Evolutionary conservation across 2,888 invertebrate species (phyloP).

Genomic region (Sinohyriopsis cumingii): DNA sequence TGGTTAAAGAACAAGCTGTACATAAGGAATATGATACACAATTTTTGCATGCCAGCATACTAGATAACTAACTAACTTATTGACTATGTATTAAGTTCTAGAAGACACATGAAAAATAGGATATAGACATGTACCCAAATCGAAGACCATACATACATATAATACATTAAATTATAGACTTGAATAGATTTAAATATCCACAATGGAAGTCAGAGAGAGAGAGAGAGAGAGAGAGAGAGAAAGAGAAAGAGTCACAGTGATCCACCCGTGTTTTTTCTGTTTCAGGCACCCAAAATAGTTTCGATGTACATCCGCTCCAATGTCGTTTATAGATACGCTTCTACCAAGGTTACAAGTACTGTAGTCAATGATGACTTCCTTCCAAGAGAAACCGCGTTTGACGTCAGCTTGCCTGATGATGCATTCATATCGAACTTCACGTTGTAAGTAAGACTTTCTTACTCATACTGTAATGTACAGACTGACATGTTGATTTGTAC

Average conservation of each 20-base stretch:
- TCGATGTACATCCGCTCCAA: slow-evolving; percentile 77
- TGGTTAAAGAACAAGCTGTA: too few relatives aligned
- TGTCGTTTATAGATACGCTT: slow-evolving; percentile 79
- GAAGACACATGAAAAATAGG: too few relatives aligned
- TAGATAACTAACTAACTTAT: too few relatives aligned
- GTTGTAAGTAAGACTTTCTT: slow-evolving; percentile 38
- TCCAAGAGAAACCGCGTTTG: slow-evolving; percentile 77
- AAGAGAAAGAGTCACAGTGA: background rate
- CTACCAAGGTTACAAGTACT: slow-evolving; percentile 78
- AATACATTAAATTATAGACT: too few relatives aligned
- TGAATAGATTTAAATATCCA: too few relatives aligned
- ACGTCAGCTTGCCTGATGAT: slow-evolving; percentile 57
- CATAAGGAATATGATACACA: too few relatives aligned
- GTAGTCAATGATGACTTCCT: slow-evolving; percentile 77
- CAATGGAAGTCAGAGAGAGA: background rate
- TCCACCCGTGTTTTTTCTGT: slow-evolving; percentile 4
- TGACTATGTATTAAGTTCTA: too few relatives aligned
- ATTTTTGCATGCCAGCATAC: too few relatives aligned
- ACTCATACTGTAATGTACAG: too few relatives aligned
- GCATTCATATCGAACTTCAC: slow-evolving; percentile 66
- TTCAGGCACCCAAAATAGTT: slow-evolving; percentile 41
- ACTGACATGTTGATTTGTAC: too few relatives aligned
- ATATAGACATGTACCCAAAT: too few relatives aligned
- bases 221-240: slow-evolving; percentile 1
- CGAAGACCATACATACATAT: background rate